Percentiles rank a stretch among this genome's conserved stretches.
Conservation (phyloP, 2,888 invertebrate species). For the Magallana nippona region DNA sequence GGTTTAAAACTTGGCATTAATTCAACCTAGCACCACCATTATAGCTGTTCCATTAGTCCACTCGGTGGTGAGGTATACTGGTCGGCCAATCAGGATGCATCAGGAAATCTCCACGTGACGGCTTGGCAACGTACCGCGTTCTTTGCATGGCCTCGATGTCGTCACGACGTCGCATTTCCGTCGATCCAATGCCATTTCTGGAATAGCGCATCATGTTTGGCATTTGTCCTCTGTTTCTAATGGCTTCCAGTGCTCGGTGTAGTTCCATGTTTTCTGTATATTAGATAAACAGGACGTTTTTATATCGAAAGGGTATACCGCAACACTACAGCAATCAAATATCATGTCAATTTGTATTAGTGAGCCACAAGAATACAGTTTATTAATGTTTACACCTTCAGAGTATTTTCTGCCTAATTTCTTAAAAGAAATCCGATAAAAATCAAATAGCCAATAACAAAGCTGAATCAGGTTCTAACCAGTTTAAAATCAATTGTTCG, state of each 20-base stretch:
- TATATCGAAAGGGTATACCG: background rate
- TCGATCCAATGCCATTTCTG: slow-evolving; percentile 47
- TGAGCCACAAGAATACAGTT: too few relatives aligned
- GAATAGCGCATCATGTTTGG: slow-evolving; percentile 34
- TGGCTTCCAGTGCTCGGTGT: slow-evolving; percentile 34
- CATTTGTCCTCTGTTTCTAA: slow-evolving; percentile 30
- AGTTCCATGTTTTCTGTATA: slow-evolving; percentile 43
- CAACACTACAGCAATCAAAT: background rate
- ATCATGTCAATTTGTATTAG: background rate
- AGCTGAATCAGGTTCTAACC: too few relatives aligned
- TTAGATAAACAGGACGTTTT: background rate
- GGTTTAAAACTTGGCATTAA: background rate
- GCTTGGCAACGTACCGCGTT: slow-evolving; percentile 53
- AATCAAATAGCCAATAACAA: too few relatives aligned
- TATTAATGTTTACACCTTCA: too few relatives aligned
- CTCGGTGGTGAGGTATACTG: slow-evolving; percentile 72
- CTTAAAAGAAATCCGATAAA: too few relatives aligned
- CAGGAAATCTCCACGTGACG: slow-evolving; percentile 75
- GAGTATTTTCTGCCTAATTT: too few relatives aligned
- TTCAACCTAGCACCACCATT: background rate
- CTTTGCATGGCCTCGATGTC: slow-evolving; percentile 58
- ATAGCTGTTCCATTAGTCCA: slow-evolving; percentile 52
- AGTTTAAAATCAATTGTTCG: too few relatives aligned
- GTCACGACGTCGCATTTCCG: slow-evolving; percentile 52
- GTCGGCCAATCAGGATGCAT: slow-evolving; percentile 79